Base-by-base conservation (phyloP, 2,888 invertebrate genomes). In the Muschampia plurimacula region DNA sequence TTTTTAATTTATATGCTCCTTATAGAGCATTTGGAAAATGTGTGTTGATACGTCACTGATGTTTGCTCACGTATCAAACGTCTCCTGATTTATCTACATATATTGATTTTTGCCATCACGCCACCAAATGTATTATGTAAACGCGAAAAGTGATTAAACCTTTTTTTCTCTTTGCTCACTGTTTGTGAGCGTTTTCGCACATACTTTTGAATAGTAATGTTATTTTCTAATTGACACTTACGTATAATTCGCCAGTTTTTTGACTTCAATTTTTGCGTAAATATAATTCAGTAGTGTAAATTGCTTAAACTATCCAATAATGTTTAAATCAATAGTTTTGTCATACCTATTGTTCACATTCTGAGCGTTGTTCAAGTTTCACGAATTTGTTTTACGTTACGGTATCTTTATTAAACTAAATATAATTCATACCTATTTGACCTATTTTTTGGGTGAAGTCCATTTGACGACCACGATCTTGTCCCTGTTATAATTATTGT, bases 1-100 rank as follows among this genome's bases (percentile, higher is more conserved):
- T 92, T 92, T 91, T 92, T 90, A 91, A 92, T 91, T 91, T 90
- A 87, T 89, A 87, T 86, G 82, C 80, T 84, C 83, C 86, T 83
- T 87, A 82, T 83, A 85, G 82, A 82, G 82, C 81, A 77, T 82
- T 83, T 78, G 80, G 76, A 81, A 84, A 83, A 82, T 80, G 79
- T 77, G 74, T 75, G 76, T 76, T 76, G 78, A 76, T 74, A 79
- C 82, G 80, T 83, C 82, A 82, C 77, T 77, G 80, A 74, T 89
- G 82, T 89, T 89, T 87, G 78, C 82, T 79, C 88, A 87, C 87
- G 86, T 89, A 85, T 76, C 68, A 71, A 80, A 73, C 76, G 74
- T 78, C 76, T 80, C 77, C 76, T 78, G 77, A 84, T 84, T 84
- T 85, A 84, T 87, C 83, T 82, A n/a, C n/a, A n/a, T n/a, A 74